phyloP scores from a whole-genome alignment of 2,888 invertebrate species.

The Gymnocheta viridis region DNA sequence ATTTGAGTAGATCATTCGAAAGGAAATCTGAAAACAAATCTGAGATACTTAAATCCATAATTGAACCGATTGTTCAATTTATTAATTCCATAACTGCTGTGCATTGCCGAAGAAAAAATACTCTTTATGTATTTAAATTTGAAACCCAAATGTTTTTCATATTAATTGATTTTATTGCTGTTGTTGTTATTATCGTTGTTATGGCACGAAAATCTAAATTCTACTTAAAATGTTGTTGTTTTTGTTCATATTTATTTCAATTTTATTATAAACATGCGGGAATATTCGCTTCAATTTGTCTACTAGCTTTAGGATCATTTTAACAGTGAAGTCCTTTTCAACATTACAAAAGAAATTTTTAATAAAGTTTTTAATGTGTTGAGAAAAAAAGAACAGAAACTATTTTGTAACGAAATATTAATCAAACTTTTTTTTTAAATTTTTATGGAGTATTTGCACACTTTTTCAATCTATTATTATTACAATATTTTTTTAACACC shows the following conservation, averaged over 20 bases:
- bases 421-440: no score
- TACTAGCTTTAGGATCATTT: background rate
- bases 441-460: no score
- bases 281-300: background rate
- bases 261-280: background rate
- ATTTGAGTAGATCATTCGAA: no score
- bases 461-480: no score
- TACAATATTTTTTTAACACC: no score
- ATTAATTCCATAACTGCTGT: background rate
- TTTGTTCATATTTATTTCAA: conserved; percentile 5
- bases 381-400: no score
- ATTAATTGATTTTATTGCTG: background rate
- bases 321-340: background rate
- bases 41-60: no score
- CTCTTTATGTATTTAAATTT: background rate
- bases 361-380: no score
- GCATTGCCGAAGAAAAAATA: background rate
- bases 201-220: background rate
- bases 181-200: background rate
- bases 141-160: background rate
- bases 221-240: background rate
- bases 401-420: no score
- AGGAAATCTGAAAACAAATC: no score
- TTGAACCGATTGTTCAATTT: no score
- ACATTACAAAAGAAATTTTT: background rate